Percentiles rank a stretch among this genome's conserved stretches.
phyloP scores from a whole-genome alignment of 2,888 invertebrate genomes.

The Eilema caniola region DNA sequence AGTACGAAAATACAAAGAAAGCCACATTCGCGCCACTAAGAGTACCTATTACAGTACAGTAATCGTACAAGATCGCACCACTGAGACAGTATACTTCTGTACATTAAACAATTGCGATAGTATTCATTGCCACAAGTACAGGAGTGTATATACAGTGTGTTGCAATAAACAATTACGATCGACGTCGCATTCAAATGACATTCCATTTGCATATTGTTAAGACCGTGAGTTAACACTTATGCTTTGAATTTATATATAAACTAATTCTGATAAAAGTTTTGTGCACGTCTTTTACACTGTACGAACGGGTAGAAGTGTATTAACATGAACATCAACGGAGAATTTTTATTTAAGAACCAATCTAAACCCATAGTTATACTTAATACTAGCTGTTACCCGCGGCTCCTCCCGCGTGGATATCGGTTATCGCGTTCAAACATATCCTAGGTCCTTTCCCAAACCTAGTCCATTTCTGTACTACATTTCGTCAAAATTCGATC shows the following conservation, averaged over 20 bases:
- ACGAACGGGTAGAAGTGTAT: too few species aligned
- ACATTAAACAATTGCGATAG: slow-evolving; percentile 18
- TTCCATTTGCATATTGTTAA: slow-evolving; percentile 42
- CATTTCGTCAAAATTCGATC: too few species aligned
- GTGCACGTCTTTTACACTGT: background rate
- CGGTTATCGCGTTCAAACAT: too few species aligned
- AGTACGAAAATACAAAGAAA: slow-evolving; percentile 18
- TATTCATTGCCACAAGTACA: slow-evolving; percentile 19
- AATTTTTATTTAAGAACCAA: too few species aligned
- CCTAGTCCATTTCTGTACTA: too few species aligned
- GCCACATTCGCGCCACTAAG: slow-evolving; percentile 13
- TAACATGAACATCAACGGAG: too few species aligned
- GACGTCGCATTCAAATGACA: slow-evolving; percentile 44
- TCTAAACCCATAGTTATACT: too few species aligned
- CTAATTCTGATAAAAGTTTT: background rate
- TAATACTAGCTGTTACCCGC: too few species aligned
- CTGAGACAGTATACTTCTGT: slow-evolving; percentile 14
- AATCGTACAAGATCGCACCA: slow-evolving; percentile 21
- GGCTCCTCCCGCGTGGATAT: too few species aligned
- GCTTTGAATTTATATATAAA: background rate
- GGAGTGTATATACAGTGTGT: slow-evolving; percentile 37
- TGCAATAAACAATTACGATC: slow-evolving; percentile 51
- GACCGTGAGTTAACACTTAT: slow-evolving; percentile 14
- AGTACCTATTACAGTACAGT: slow-evolving; percentile 23
- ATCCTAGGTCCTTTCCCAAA: too few species aligned